Base-by-base conservation (phyloP, 2,797 vertebrate species). In the Apogon talboti region DNA sequence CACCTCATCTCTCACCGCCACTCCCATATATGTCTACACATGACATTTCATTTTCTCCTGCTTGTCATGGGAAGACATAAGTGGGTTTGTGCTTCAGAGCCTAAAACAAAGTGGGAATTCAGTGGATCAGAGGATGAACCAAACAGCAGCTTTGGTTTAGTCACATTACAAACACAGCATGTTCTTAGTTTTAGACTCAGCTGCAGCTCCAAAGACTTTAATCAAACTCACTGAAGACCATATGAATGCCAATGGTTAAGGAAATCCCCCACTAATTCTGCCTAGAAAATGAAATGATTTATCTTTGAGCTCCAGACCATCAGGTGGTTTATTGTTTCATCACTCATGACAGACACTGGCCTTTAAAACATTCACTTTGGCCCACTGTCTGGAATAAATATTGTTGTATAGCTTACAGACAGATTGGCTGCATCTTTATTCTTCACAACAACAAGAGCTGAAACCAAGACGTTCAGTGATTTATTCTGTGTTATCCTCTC, bases 1-100 rank as follows among this genome's bases (percentile, higher is more conserved):
- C 48, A n/a, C 57, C 74, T 82, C 82, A 74, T 81, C 75, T 71
- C 77, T 83, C 84, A 71, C 44, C 53, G 77, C 76, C 83, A 83
- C 82, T 86, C 78, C 82, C 78, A 62, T 53, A 49, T 18, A 71
- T 10, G 55, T 76, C 79, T 35, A 63, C 71, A 66, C 63, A 65
- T 76, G 74, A 70, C 75, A 84, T 74, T 73, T 81, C 30, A 80
- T 84, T 86, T 82, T 79, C 76, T 76, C 65, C 61, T 55, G 53
- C 71, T 71, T 70, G 67, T 81, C 73, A 86, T 13, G 33, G 45
- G 49, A 63, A 67, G 74, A 45, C 63, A 15, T 8, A 44, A 61
- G 79, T 19, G 48, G 48, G 72, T 57, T 57, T 74, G 6, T 51
- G 56, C 67, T 52, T 58, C 55, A 62, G 66, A 61, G 57, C 52